These are phyloP conservation scores for Drosophila stalkeri DNA, from an alignment of 2,888 invertebrate genomes.

Conservation along the genomic window DNA sequence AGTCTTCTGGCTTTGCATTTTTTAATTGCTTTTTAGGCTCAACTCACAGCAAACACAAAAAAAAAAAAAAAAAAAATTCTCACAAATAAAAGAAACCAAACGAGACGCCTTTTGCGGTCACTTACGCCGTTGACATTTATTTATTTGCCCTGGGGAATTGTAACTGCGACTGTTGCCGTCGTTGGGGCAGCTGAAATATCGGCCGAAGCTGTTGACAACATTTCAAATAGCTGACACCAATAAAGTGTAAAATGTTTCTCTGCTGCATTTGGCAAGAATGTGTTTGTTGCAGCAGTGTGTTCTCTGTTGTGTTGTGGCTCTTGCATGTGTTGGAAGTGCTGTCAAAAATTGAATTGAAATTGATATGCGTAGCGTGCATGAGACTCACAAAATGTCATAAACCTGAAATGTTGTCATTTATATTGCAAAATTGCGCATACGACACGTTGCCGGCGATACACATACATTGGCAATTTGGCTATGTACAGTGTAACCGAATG, in stretches of 20 bases:
- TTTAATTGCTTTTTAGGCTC: slow-evolving; percentile 76
- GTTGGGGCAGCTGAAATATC: slow-evolving; percentile 21
- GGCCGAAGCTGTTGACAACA: slow-evolving; percentile 59
- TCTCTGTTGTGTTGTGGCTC: slow-evolving; percentile 14
- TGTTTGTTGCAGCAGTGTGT: slow-evolving; percentile 22
- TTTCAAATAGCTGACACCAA: slow-evolving; percentile 67
- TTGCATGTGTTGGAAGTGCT: slow-evolving; percentile 46
- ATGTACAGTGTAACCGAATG: slow-evolving; percentile 32
- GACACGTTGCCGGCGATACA: slow-evolving; percentile 56
- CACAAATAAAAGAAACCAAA: slow-evolving; percentile 7
- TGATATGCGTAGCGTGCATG: slow-evolving; percentile 69
- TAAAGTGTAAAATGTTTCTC: slow-evolving; percentile 58
- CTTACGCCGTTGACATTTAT: slow-evolving; percentile 73
- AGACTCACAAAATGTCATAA: slow-evolving; percentile 62
- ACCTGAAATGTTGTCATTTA: slow-evolving; percentile 70
- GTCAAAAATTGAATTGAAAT: slow-evolving; percentile 79
- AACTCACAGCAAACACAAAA: slow-evolving; percentile 1
- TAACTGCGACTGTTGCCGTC: slow-evolving; percentile 21
- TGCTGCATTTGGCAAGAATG: slow-evolving; percentile 39
- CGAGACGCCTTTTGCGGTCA: slow-evolving; percentile 53
- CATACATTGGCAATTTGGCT: background rate
- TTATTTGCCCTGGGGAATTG: slow-evolving; percentile 76
- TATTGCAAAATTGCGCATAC: slow-evolving; percentile 75
- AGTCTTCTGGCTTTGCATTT: slow-evolving; percentile 54
- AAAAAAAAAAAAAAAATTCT: background rate